A percentile compares a stretch with the other conserved stretches of the same genome.
Conservation (phyloP, 1,140 invertebrate genomes). For the Drosophila setifemur region DNA sequence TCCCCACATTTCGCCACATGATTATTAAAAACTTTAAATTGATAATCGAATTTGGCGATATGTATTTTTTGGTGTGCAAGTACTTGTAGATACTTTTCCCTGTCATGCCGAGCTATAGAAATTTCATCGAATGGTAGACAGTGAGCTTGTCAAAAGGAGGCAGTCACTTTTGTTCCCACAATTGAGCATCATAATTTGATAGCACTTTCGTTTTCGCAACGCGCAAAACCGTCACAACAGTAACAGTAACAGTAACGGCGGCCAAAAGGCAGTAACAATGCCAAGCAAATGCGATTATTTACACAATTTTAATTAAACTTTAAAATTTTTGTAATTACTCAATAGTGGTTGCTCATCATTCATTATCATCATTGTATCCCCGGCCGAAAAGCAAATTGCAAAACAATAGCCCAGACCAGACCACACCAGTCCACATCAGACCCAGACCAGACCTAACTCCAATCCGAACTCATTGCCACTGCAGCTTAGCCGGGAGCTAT, state of each 20-base stretch:
- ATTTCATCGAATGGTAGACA: constrained; percentile 4
- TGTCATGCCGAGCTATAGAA: constrained; percentile 13
- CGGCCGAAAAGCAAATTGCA: constrained; percentile 21
- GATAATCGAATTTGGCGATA: not conserved
- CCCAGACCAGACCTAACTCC: constrained; percentile 1
- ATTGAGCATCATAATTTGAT: constrained; percentile 33
- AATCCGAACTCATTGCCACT: constrained; percentile 34
- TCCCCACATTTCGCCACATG: too few relatives aligned
- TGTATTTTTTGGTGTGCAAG: not conserved
- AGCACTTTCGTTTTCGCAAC: constrained; percentile 50
- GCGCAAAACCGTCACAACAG: not conserved
- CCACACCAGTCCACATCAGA: constrained; percentile 7
- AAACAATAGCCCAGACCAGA: constrained; percentile 38
- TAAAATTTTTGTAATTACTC: constrained; percentile 52
- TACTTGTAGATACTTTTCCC: not conserved
- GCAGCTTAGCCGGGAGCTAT: constrained; percentile 36
- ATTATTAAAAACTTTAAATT: not conserved
- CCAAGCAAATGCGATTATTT: constrained; percentile 53
- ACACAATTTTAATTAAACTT: constrained; percentile 61
- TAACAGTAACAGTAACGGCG: constrained; percentile 10
- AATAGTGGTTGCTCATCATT: constrained; percentile 45
- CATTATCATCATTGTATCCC: constrained; percentile 17
- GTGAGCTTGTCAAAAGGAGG: constrained; percentile 5
- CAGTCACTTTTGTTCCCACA: constrained; percentile 35
- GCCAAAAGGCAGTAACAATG: constrained; percentile 35